phyloP scores from a whole-genome alignment of 2,113 vertebrate genomes.

The Campylomormyrus numenius region DNA sequence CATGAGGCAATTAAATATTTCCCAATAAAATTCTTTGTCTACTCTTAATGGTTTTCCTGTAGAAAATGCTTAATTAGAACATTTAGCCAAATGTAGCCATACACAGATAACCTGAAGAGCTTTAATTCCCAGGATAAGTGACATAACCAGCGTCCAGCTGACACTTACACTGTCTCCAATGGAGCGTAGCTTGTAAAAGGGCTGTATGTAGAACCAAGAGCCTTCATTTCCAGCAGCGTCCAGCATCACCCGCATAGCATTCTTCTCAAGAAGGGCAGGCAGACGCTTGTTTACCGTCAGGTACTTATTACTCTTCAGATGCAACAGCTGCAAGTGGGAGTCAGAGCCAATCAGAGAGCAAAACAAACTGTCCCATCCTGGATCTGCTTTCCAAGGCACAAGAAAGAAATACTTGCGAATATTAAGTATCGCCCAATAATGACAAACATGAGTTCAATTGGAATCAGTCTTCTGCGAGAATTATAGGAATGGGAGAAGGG shows the following conservation, averaged over 20 bases:
- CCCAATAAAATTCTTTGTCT: not conserved
- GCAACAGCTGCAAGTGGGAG: slow-evolving; percentile 72
- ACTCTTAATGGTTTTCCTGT: not conserved
- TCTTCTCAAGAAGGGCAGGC: slow-evolving; percentile 93
- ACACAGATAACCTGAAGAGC: not conserved
- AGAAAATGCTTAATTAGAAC: not conserved
- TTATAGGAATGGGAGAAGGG: not conserved
- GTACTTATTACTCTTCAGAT: slow-evolving; percentile 98
- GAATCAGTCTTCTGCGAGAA: not conserved
- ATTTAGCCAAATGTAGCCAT: not conserved
- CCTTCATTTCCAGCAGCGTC: slow-evolving; percentile 95
- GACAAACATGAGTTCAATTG: not conserved
- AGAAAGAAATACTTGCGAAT: not conserved
- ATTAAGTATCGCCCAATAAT: not conserved
- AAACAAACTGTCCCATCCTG: not conserved
- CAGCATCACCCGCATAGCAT: slow-evolving; percentile 93
- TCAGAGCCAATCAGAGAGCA: not conserved
- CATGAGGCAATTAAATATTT: not conserved
- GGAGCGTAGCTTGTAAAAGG: slow-evolving; percentile 95
- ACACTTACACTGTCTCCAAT: slow-evolving; percentile 92
- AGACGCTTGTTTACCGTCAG: slow-evolving; percentile 97
- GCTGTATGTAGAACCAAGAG: slow-evolving; percentile 99
- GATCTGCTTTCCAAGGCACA: not conserved
- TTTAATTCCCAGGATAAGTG: not conserved
- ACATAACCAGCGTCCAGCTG: not conserved